Conservation (phyloP, 2,888 invertebrate genomes). For the Drosophila ustulata region DNA sequence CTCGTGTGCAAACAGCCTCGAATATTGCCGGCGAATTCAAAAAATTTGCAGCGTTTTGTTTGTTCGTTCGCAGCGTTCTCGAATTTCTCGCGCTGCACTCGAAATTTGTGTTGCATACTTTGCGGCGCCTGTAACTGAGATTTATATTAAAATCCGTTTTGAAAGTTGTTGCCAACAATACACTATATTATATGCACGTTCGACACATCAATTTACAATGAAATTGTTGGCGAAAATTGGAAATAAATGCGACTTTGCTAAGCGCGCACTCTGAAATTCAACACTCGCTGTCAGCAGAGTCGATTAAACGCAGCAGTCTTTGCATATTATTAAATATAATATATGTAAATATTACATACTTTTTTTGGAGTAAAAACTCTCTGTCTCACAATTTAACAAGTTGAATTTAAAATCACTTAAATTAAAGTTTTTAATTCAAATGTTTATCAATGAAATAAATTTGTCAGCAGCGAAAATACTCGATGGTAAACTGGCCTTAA, state of each 20-base stretch:
- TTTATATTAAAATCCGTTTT: constrained; percentile 25
- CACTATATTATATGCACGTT: constrained; percentile 4
- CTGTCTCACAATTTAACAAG: too few relatives aligned
- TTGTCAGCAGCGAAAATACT: too few relatives aligned
- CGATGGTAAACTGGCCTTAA: too few relatives aligned
- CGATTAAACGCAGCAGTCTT: neutral
- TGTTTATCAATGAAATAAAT: too few relatives aligned
- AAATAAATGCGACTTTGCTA: neutral
- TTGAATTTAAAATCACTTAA: too few relatives aligned
- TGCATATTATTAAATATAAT: neutral
- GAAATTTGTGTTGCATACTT: constrained; percentile 37
- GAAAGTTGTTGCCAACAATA: constrained; percentile 1
- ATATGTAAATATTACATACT: too few relatives aligned
- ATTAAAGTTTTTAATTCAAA: too few relatives aligned
- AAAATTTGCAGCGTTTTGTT: constrained; percentile 39
- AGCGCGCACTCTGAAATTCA: neutral
- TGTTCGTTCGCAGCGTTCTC: constrained; percentile 5
- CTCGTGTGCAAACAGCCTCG: constrained; percentile 14
- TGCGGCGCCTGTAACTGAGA: constrained; percentile 15
- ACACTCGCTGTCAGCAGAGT: neutral
- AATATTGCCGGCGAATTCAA: constrained; percentile 29
- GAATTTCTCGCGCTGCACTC: neutral
- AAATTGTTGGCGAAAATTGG: neutral
- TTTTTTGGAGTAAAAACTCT: too few relatives aligned
- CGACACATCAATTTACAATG: constrained; percentile 4